phyloP scores from a whole-genome alignment of 2,797 vertebrate species.

The Eurystomus glaucurus region DNA sequence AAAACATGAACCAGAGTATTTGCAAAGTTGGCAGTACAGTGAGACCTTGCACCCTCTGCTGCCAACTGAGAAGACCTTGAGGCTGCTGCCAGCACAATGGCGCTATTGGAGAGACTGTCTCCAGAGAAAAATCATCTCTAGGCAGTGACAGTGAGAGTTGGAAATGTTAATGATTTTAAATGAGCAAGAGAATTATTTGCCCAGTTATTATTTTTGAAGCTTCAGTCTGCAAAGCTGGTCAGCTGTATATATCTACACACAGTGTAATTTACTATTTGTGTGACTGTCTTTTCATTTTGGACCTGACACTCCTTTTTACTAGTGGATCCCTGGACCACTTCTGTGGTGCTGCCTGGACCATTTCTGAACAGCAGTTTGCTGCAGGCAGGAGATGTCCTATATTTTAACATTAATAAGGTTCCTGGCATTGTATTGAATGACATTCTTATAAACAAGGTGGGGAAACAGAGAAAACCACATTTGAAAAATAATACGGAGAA shows the following conservation, averaged over 20 bases:
- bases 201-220: neutral
- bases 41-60: neutral
- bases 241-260: neutral
- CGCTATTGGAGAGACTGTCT: neutral
- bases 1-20: neutral
- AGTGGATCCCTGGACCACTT: slow-evolving; percentile 21
- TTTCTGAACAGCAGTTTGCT: slow-evolving; percentile 17
- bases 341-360: neutral
- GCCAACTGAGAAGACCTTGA: neutral
- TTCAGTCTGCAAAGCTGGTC: neutral
- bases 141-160: neutral
- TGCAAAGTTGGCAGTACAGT: neutral
- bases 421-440: neutral
- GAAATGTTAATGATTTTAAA: neutral
- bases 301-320: neutral
- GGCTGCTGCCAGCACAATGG: neutral
- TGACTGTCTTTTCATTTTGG: neutral
- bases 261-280: neutral
- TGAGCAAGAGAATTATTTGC: neutral
- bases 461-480: neutral
- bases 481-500: neutral
- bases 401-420: slow-evolving; percentile 38
- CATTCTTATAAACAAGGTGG: neutral
- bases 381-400: slow-evolving; percentile 27
- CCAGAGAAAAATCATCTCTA: neutral